Evolutionary conservation across 2,888 invertebrate species (phyloP).

Genomic region (Hirtodrosophila alboralis): DNA sequence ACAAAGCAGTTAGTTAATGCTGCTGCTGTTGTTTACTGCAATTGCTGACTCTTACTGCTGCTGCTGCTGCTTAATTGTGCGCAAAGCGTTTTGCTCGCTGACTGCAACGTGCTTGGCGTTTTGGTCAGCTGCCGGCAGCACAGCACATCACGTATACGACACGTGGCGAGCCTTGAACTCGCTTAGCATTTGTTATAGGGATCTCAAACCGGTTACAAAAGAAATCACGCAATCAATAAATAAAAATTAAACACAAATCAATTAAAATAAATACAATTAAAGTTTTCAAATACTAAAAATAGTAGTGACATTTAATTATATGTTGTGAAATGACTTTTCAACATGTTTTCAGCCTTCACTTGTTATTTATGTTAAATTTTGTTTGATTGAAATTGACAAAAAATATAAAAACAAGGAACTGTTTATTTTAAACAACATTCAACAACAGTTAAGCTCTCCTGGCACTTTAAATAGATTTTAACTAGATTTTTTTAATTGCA

Average conservation of each 20-base stretch:
- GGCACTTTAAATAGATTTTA: no score
- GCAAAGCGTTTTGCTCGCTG: constrained; percentile 56
- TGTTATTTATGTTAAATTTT: no score
- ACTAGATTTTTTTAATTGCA: no score
- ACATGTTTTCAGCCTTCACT: no score
- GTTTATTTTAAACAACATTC: no score
- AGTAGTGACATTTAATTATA: constrained; percentile 2
- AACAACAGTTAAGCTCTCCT: no score
- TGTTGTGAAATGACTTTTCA: no score
- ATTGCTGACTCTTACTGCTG: constrained; percentile 13
- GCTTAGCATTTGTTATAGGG: constrained; percentile 47
- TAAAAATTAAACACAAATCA: constrained; percentile 9
- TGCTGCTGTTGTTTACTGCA: no score
- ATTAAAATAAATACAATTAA: constrained; percentile 4
- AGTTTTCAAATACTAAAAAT: background rate
- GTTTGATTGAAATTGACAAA: no score
- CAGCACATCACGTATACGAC: constrained; percentile 72
- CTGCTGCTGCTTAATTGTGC: constrained; percentile 75
- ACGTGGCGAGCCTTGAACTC: constrained; percentile 77
- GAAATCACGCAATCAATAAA: constrained; percentile 30
- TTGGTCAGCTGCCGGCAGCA: no score
- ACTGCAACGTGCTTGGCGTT: constrained; percentile 38
- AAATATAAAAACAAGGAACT: no score
- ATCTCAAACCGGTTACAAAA: constrained; percentile 52
- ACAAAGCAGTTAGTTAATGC: constrained; percentile 74